These are phyloP conservation scores for Disparrhopalites patrizii DNA, from an alignment of 2,888 invertebrate genomes.

Conservation along the genomic window DNA sequence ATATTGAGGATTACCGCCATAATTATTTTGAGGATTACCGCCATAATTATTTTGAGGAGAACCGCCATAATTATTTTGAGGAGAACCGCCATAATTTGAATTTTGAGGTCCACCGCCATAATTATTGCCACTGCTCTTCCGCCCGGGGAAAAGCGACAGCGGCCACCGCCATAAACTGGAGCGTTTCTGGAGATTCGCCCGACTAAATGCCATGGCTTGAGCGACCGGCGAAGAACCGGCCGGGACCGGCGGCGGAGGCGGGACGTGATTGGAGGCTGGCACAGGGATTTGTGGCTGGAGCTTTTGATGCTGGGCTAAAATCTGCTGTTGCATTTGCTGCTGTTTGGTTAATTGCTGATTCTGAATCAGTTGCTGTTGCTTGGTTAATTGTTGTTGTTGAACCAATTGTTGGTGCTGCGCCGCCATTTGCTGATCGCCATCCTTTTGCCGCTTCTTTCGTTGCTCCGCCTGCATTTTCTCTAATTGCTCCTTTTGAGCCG, in stretches of 20 bases:
- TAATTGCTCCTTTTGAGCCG: neutral
- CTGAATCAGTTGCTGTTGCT: neutral
- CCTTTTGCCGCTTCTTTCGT: neutral
- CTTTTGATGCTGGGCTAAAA: conserved; percentile 52
- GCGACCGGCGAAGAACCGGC: neutral
- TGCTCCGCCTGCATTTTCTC: neutral
- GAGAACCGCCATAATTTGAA: no score
- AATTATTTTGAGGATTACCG: no score
- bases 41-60: no score
- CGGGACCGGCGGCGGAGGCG: neutral
- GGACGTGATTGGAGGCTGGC: no score
- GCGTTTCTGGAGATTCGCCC: conserved; percentile 25
- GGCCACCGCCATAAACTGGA: conserved; percentile 34
- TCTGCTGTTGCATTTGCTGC: conserved; percentile 24
- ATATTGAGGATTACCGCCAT: no score
- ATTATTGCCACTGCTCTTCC: no score
- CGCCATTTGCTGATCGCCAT: neutral
- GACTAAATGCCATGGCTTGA: neutral
- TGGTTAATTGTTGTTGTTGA: neutral
- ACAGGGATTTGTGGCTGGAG: conserved; percentile 52
- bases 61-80: no score
- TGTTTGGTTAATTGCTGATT: conserved; percentile 48
- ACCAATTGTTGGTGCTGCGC: neutral
- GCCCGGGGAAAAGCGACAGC: conserved; percentile 10
- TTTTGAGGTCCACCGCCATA: no score